phyloP scores from a whole-genome alignment of 1,140 invertebrate genomes.

The Tigriopus japonicus region DNA sequence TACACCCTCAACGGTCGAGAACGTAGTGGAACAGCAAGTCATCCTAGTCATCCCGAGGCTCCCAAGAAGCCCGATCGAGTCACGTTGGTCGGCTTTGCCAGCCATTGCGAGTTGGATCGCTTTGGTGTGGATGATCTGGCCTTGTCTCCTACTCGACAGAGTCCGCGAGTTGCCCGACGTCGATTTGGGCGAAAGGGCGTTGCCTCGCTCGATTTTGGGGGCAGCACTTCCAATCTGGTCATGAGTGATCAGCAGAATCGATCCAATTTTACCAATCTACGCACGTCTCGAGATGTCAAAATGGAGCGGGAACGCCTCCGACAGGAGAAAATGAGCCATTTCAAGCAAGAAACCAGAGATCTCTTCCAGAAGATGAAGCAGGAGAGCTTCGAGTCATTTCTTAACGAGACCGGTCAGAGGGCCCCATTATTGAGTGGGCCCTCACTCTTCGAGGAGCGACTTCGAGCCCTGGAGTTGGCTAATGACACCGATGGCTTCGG shows the following conservation, averaged over 20 bases:
- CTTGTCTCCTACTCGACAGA: background rate
- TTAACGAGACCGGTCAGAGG: conserved; percentile 17
- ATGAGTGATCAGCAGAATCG: background rate
- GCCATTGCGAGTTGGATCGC: background rate
- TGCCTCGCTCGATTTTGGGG: background rate
- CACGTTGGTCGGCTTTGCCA: background rate
- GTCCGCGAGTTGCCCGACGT: background rate
- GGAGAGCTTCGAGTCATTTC: conserved; percentile 15
- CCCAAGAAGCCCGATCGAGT: background rate
- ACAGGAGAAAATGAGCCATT: conserved; percentile 14
- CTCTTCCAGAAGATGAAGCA: conserved; percentile 6
- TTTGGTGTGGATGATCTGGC: no score
- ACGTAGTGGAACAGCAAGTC: background rate
- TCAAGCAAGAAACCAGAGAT: conserved; percentile 13
- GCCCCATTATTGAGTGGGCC: no score
- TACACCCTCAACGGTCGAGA: background rate
- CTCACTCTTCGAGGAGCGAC: no score
- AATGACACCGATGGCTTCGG: background rate
- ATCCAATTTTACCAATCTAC: conserved; percentile 14
- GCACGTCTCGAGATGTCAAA: conserved; percentile 19
- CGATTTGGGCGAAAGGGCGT: background rate
- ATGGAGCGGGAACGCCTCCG: conserved; percentile 19
- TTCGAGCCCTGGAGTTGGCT: conserved; percentile 7
- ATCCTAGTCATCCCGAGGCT: background rate
- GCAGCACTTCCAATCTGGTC: background rate